These are phyloP conservation scores for Aradus depressus DNA, from an alignment of 2,888 invertebrate genomes.

Conservation along the genomic window DNA sequence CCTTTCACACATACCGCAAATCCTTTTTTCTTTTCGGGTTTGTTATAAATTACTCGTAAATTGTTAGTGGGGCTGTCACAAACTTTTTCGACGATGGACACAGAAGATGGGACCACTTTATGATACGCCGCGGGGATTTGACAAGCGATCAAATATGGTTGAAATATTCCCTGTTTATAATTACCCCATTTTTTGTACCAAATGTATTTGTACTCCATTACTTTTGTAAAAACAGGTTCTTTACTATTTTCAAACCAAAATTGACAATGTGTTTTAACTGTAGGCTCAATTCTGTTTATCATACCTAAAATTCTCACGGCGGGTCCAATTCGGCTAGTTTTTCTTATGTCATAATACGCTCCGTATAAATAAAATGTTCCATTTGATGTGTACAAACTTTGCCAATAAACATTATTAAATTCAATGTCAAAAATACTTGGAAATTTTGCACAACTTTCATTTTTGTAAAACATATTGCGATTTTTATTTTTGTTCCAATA, in stretches of 20 bases:
- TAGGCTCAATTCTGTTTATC: slow-evolving; percentile 81
- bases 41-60: slow-evolving; percentile 67
- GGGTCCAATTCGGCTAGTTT: slow-evolving; percentile 65
- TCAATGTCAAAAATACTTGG: slow-evolving; percentile 83
- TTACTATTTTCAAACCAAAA: slow-evolving; percentile 79
- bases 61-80: slow-evolving; percentile 81
- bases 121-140: slow-evolving; percentile 64
- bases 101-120: slow-evolving; percentile 64
- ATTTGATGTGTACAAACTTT: slow-evolving; percentile 65
- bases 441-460: slow-evolving; percentile 68
- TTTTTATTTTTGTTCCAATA: slow-evolving; percentile 78
- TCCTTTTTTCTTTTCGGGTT: slow-evolving; percentile 57
- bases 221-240: slow-evolving; percentile 68
- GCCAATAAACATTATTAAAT: slow-evolving; percentile 91
- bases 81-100: slow-evolving; percentile 71
- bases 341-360: slow-evolving; percentile 75
- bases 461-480: slow-evolving; percentile 50
- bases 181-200: slow-evolving; percentile 94
- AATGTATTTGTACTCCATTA: slow-evolving; percentile 83
- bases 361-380: slow-evolving; percentile 78
- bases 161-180: slow-evolving; percentile 80
- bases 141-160: slow-evolving; percentile 83
- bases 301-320: slow-evolving; percentile 75
- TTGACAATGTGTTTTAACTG: slow-evolving; percentile 70
- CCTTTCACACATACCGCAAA: slow-evolving; percentile 93